Evolutionary conservation across 2,888 invertebrate species (phyloP), one percentile per base, ranked within the genome.

Genomic region (Altica lythri): DNA sequence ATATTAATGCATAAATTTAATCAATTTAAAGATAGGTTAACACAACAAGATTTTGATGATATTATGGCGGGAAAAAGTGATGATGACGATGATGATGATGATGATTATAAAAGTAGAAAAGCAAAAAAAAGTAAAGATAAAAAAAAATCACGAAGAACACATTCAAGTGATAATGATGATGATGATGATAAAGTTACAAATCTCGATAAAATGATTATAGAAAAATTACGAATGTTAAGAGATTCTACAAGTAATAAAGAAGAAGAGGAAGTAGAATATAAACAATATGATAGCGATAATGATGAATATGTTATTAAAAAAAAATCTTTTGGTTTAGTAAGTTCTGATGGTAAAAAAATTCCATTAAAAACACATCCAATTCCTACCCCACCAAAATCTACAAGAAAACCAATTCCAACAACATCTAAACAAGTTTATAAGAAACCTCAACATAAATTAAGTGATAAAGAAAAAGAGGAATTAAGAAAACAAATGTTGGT

Each of bases 401-500:
- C 29, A 40, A 13, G 10, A 4, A 14, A 12, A 40, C 27, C 9
- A 60, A 56, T 37, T 34, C 43, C 44, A 30, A 54, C 61, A 54
- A 13, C 22, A 43, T 37, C 10, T 3, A 34, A 45, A 29, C 56
- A 58, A 48, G 38, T 52, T 18, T 61, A 65, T 5, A 63, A 50
- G 49, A 74, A 71, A 49, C 66, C 63, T 59, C 60, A 66, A 53
- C 69, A 74, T 54, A 75, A 72, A 60, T 71, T 86, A 3, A 79
- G 81, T 9, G 83, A 83, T 48, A 81, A 80, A 57, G 90, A 91
- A 68, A 86, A 84, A 63, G 88, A 92, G 70, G 79, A 79, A 53
- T 81, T 83, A 32, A 80, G 89, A 35, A 80, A 79, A 42, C 92
- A 90, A 75, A 95, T 95, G 95, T 86, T 87, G 81, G 80, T 83